These are phyloP conservation scores for Drosophila kurseongensis DNA, from an alignment of 1,140 invertebrate genomes.

Conservation along the genomic window DNA sequence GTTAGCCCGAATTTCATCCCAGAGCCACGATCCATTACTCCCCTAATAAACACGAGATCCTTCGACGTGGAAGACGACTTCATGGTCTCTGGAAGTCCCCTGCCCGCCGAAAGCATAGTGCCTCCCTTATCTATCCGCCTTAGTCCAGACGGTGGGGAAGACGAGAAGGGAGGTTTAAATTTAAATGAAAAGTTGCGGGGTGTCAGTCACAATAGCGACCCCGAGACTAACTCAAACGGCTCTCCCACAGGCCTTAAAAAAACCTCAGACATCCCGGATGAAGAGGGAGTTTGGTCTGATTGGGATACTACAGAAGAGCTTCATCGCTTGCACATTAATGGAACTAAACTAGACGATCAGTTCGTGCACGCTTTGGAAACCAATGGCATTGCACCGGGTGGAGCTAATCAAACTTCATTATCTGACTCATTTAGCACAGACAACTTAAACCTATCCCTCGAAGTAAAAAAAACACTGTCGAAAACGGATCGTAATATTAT, in stretches of 20 bases:
- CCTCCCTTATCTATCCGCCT: constrained; percentile 88
- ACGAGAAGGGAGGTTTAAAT: constrained; percentile 86
- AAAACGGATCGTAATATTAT: constrained; percentile 65
- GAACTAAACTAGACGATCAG: not conserved
- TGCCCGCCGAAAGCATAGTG: constrained; percentile 55
- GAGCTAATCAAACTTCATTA: constrained; percentile 2
- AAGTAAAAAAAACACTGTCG: not conserved
- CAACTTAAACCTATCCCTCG: constrained; percentile 21
- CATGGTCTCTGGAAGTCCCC: constrained; percentile 76
- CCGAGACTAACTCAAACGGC: constrained; percentile 3
- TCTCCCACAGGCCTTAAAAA: constrained; percentile 18
- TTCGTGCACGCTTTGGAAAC: constrained; percentile 28
- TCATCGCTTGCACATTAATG: constrained; percentile 48
- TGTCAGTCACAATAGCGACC: constrained; percentile 6
- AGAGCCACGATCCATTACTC: constrained; percentile 82
- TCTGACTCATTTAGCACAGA: constrained; percentile 47
- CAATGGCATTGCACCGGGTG: constrained; percentile 25
- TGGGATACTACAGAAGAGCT: constrained; percentile 88
- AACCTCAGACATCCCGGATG: constrained; percentile 70
- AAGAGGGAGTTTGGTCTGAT: constrained; percentile 89
- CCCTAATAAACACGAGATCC: constrained; percentile 64
- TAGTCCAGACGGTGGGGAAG: constrained; percentile 93
- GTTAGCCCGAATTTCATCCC: constrained; percentile 45
- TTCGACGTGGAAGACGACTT: constrained; percentile 61
- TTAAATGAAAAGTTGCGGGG: constrained; percentile 52